Base-by-base conservation (phyloP, 2,113 vertebrate species). In the Etheostoma cragini region DNA sequence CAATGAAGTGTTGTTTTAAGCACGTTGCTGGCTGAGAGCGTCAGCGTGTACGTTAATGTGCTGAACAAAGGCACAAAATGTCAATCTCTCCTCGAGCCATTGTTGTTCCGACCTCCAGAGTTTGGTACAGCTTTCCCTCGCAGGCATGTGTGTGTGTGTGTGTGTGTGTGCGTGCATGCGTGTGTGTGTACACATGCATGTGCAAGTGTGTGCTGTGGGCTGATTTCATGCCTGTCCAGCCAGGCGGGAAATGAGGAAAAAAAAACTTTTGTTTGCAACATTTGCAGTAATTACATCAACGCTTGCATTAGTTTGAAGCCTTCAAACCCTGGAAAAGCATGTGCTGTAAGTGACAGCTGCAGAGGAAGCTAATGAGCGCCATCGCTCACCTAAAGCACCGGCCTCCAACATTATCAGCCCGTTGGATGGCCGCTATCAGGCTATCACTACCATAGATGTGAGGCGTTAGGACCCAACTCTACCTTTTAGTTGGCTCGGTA, bases 61-160 rank as follows among this genome's bases (percentile, higher is more conserved):
- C 77, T 47, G 17, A 73, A 78, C 61, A 76, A 82, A 82, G 64
- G 24, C 74, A 58, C 58, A 73, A 71, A 71, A 74, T 50, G 30
- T 19, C 58, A 11, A 11, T 47, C 13, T 82, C 22, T 79, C 86
- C 82, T 53, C 45, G 8, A 82, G 86, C 82, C 8, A 30, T 65
- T 63, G 65, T 78, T 74, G 88, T 88, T 74, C 72, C 2, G 45
- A 78, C 82, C 84, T 85, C 73, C 26, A 76, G 35, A 68, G 65
- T 70, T 53, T 47, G 76, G 66, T 66, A 72, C 80, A 72, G 70
- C 72, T 35, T 81, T 54, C 58, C 54, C 86, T 75, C 21, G 35
- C 74, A 86, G 86, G 56, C 22, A 47, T 80, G 24, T 16, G 8
- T 60, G 26, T 81, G 21, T 76, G 47, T 78, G 22, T 14, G 21